phyloP scores from a whole-genome alignment of 2,888 invertebrate genomes.

The Parasteatoda lunata region DNA sequence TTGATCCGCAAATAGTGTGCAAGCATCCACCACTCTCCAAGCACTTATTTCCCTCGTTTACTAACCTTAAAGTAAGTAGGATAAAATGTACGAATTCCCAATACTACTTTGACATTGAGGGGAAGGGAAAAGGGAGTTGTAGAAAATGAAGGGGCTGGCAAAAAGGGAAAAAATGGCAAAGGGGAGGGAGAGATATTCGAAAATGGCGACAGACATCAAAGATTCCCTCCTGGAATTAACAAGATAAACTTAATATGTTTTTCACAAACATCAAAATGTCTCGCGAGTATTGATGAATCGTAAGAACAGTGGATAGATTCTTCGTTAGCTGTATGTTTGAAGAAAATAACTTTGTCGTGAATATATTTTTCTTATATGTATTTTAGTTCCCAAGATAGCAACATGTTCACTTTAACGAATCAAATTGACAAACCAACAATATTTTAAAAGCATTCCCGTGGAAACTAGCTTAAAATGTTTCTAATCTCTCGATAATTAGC shows the following conservation, averaged over 20 bases:
- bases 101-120: constrained; percentile 49
- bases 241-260: constrained; percentile 9
- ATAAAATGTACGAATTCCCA: constrained; percentile 57
- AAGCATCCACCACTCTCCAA: constrained; percentile 15
- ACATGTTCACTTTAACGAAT: too few species aligned
- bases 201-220: constrained; percentile 46
- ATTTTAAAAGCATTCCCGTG: too few species aligned
- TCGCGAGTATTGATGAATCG: constrained; percentile 48
- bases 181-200: constrained; percentile 25
- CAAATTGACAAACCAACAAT: too few species aligned
- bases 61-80: constrained; percentile 60
- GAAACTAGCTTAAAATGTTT: too few species aligned
- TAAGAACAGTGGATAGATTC: neutral
- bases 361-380: too few species aligned
- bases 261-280: constrained; percentile 19
- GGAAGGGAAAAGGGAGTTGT: constrained; percentile 21
- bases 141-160: constrained; percentile 42
- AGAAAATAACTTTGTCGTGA: too few species aligned
- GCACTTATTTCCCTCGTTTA: constrained; percentile 7
- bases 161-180: constrained; percentile 12
- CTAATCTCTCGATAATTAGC: too few species aligned
- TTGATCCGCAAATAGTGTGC: neutral
- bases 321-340: too few species aligned
- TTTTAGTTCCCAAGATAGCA: too few species aligned
- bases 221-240: constrained; percentile 29